Evolutionary conservation across 1,140 invertebrate species (phyloP).

Genomic region (Scaptomyza pallida): DNA sequence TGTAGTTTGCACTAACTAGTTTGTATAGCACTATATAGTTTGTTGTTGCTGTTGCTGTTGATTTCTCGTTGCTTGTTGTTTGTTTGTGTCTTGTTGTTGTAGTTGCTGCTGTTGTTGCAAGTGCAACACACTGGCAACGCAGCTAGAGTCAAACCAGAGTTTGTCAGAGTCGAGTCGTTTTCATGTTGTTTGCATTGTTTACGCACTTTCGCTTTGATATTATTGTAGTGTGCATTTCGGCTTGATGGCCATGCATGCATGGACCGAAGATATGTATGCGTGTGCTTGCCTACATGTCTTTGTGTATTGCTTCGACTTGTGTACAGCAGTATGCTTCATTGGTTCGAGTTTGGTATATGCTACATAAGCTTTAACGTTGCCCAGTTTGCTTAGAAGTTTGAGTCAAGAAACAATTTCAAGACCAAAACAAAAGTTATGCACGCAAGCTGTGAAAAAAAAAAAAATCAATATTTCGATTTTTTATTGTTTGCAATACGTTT

Average conservation of each 20-base stretch:
- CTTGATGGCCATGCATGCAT: constrained; percentile 40
- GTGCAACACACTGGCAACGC: neutral
- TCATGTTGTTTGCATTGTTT: constrained; percentile 79
- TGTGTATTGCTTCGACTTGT: constrained; percentile 1
- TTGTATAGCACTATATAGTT: no score
- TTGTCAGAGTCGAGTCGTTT: constrained; percentile 43
- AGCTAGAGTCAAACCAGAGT: constrained; percentile 24
- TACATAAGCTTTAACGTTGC: constrained; percentile 1
- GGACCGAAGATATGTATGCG: constrained; percentile 2
- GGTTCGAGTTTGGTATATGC: neutral
- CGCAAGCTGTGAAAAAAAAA: no score
- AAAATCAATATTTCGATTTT: no score
- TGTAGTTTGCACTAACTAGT: constrained; percentile 79
- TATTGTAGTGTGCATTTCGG: constrained; percentile 70
- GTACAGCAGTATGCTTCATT: constrained; percentile 20
- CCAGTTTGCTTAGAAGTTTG: neutral
- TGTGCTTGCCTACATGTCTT: neutral
- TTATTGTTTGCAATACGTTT: no score
- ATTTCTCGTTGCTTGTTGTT: constrained; percentile 14
- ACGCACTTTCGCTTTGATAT: constrained; percentile 83
- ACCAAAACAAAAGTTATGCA: neutral
- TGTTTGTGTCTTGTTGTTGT: no score
- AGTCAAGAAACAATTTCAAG: neutral
- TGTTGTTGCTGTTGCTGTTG: constrained; percentile 33
- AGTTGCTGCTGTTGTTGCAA: constrained; percentile 26